Evolutionary conservation across 2,797 vertebrate genomes (phyloP), one percentile per base, ranked within the genome.

Genomic region (Balearica regulorum): DNA sequence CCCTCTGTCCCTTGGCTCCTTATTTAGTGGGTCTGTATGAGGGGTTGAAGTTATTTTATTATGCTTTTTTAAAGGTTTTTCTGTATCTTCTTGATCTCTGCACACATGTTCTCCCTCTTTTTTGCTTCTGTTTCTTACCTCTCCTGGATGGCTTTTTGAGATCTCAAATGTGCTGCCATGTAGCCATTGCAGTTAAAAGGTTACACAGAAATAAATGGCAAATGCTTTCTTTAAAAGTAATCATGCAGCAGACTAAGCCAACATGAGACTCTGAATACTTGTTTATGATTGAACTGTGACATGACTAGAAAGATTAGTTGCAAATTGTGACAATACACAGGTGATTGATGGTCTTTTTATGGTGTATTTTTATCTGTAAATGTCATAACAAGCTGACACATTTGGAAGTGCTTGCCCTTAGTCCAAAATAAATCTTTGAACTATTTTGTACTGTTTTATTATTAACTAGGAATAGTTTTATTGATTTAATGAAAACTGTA

Each of bases 61-160:
- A 1, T 0, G 0, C 20, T 61, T 58, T 28, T 39, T 37, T 16
- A 43, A 44, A 49, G 29, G 11, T 53, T 14, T 7, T 43, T 81
- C 35, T 55, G 2, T 16, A 6, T 76, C 11, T 76, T 92, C 9
- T 46, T 58, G 13, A 24, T 55, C 11, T 62, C 43, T 66, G 35
- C 22, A 5, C 35, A 2, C 0, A 0, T 57, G 4, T 28, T 88
- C 16, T 77, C 43, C 28, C 3, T 62, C 13, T 55, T 70, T n/a
- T 72, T 70, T 60, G n/a, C 2, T 58, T 85, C 6, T 83, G 18
- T 28, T 11, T 7, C 13, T 17, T 78, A n/a, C 26, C 15, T 77
- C 35, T 78, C 26, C 22, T 33, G 7, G 1, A 9, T 49, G 39
- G 20, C 11, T 78, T 62, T 87, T 62, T 44, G 71, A 6, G 11